Percentiles rank a stretch among this genome's conserved stretches.
Conservation (phyloP, 2,797 vertebrate species). For the Myotis findleyi region DNA sequence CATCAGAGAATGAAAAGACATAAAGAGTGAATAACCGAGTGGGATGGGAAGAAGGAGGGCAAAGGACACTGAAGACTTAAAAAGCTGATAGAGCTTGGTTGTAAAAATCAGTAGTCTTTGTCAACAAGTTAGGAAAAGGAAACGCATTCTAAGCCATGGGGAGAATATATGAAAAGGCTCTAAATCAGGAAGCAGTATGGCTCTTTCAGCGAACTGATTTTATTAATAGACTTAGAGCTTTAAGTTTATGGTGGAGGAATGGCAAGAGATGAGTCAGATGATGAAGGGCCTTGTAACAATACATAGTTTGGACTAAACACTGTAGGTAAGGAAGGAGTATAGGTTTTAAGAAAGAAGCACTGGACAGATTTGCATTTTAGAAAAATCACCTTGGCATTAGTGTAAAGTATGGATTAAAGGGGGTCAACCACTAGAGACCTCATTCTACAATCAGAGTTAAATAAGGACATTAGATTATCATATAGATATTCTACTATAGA, state of each 20-base stretch:
- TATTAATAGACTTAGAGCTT: not conserved
- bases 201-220: not conserved
- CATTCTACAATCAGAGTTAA: constrained; percentile 4
- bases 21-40: not conserved
- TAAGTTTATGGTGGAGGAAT: not conserved
- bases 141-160: not conserved
- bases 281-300: constrained; percentile 31
- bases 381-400: constrained; percentile 34
- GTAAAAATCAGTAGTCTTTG: not conserved
- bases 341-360: constrained; percentile 33
- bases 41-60: not conserved
- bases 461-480: not conserved
- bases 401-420: not conserved
- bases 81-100: not conserved
- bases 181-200: constrained; percentile 19
- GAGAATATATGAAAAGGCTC: constrained; percentile 15
- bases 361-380: constrained; percentile 36
- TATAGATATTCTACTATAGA: not conserved
- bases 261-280: not conserved
- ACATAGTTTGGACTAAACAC: not conserved
- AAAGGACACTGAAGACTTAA: constrained; percentile 1
- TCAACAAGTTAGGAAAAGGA: constrained; percentile 1
- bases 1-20: not conserved
- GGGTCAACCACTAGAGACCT: not conserved
- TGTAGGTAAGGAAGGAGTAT: not conserved